A percentile compares a stretch with the other conserved stretches of the same genome.
These are phyloP conservation scores for Hylia prasina DNA, from an alignment of 2,113 vertebrate genomes.

Conservation along the genomic window DNA sequence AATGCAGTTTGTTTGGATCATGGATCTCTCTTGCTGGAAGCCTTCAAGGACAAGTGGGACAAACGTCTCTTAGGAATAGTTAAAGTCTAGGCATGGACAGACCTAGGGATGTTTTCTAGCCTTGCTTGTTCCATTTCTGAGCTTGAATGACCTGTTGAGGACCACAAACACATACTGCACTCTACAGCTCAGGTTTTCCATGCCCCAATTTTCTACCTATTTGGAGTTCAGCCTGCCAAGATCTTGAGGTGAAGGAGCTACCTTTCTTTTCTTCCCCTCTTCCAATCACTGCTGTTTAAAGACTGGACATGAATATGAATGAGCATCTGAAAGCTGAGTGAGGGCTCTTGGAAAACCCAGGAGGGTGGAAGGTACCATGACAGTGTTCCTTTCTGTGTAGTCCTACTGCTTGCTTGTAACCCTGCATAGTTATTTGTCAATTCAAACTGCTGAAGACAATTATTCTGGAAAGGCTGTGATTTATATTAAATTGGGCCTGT, in stretches of 20 bases:
- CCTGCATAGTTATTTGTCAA: not conserved
- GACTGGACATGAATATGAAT: not conserved
- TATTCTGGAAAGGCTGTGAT: not conserved
- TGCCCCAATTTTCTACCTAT: fast-evolving
- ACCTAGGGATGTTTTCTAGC: not conserved
- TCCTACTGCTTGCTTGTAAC: not conserved
- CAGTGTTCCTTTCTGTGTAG: not conserved
- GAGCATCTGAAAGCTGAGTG: not conserved
- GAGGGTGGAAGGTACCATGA: not conserved
- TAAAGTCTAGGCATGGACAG: not conserved
- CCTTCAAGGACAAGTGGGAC: not conserved
- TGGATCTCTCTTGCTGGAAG: not conserved
- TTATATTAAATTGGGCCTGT: not conserved
- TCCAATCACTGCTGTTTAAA: not conserved
- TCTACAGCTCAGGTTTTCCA: not conserved
- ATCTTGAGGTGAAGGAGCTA: not conserved
- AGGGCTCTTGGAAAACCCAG: not conserved
- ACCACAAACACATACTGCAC: not conserved
- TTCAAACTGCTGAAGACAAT: not conserved
- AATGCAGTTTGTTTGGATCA: not conserved
- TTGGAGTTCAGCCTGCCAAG: not conserved
- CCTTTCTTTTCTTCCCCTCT: not conserved
- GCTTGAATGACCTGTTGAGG: not conserved
- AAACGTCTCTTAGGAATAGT: not conserved
- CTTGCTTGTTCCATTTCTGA: not conserved